A percentile compares a stretch with the other conserved stretches of the same genome.
Conservation (phyloP, 2,888 invertebrate species). For the Pristionchus exspectatus region DNA sequence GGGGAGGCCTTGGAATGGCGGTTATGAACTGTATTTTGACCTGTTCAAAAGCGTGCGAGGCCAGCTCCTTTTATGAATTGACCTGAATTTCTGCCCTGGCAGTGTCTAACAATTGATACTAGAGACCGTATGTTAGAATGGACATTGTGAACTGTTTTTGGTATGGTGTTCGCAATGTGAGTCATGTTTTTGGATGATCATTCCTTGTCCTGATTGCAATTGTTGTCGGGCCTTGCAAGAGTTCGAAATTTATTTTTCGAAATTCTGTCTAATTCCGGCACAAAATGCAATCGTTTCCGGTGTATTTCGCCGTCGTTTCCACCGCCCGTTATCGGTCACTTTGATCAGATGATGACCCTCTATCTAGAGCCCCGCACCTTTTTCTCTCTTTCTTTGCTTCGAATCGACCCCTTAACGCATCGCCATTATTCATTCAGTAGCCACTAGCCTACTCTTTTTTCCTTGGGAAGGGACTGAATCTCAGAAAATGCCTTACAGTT, state of each 20-base stretch:
- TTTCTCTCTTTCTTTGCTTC: neutral
- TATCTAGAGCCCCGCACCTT: neutral
- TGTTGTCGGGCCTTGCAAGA: no score
- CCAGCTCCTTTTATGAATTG: no score
- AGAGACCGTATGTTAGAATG: no score
- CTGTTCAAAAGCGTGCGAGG: no score
- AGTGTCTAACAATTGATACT: no score
- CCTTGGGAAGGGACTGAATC: neutral
- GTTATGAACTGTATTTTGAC: neutral
- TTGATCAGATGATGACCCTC: neutral
- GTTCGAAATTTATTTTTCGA: neutral
- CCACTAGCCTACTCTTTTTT: neutral
- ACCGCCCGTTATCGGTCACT: constrained; percentile 12
- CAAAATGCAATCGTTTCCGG: neutral
- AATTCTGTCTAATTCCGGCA: neutral
- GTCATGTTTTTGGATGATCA: neutral
- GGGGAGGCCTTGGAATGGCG: neutral
- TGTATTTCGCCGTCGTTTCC: neutral
- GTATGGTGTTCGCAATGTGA: neutral
- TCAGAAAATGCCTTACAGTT: neutral
- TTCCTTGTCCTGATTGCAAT: no score
- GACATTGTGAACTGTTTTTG: no score
- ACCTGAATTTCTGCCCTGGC: no score
- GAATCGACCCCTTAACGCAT: neutral
- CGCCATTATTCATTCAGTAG: constrained; percentile 21